Conservation (phyloP, 2,113 vertebrate genomes). For the Chamaetylas fuelleborni region DNA sequence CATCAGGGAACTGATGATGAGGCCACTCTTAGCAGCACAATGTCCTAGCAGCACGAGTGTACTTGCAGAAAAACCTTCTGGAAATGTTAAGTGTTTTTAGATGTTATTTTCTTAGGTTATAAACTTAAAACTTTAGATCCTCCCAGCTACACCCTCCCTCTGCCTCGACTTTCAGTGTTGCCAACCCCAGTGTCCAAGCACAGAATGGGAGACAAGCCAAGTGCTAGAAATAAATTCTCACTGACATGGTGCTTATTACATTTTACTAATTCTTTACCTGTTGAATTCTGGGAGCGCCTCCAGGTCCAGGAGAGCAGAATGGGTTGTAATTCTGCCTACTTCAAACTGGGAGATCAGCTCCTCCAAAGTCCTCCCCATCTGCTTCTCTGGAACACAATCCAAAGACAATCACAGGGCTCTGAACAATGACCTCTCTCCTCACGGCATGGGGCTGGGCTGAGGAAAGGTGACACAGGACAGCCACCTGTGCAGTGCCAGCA, state of each 20-base stretch:
- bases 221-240: background rate
- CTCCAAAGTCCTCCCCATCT: slow-evolving; percentile 83
- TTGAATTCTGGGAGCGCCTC: slow-evolving; percentile 90
- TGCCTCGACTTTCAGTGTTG: background rate
- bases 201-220: background rate
- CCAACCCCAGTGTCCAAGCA: background rate
- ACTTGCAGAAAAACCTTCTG: background rate
- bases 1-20: background rate
- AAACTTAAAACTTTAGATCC: background rate
- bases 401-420: background rate
- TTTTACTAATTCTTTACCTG: slow-evolving; percentile 70
- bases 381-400: slow-evolving; percentile 78
- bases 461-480: background rate
- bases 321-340: slow-evolving; percentile 82
- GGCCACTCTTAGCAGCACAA: background rate
- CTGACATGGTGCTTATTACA: fast-evolving
- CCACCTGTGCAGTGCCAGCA: background rate
- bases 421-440: fast-evolving
- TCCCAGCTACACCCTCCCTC: background rate
- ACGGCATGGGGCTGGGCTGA: fast-evolving
- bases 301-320: slow-evolving; percentile 91
- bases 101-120: background rate
- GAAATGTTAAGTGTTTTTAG: background rate
- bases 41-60: fast-evolving
- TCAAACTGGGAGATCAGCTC: slow-evolving; percentile 88